Percentiles rank a stretch among this genome's conserved stretches.
Conservation (phyloP, 2,888 invertebrate genomes). For the Dusona sp. region DNA sequence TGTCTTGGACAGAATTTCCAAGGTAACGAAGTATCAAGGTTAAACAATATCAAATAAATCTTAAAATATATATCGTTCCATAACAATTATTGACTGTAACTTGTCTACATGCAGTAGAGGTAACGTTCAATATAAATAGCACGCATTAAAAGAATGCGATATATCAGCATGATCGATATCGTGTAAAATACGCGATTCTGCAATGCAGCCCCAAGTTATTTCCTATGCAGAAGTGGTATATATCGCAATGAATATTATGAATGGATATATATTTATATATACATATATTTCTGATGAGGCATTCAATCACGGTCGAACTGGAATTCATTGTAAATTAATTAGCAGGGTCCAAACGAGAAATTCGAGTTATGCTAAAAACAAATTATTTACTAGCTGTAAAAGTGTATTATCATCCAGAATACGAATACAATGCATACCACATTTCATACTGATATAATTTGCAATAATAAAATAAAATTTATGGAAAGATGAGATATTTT, state of each 20-base stretch:
- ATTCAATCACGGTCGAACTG: conserved; percentile 21
- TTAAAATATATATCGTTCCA: background rate
- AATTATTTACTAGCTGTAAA: background rate
- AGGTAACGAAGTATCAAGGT: background rate
- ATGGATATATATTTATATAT: too few relatives aligned
- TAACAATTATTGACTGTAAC: background rate
- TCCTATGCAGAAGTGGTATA: background rate
- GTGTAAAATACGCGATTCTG: conserved; percentile 32
- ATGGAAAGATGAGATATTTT: background rate
- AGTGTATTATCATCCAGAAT: background rate
- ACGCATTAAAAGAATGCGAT: conserved; percentile 1
- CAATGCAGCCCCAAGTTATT: conserved; percentile 18
- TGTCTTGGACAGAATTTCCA: too few relatives aligned
- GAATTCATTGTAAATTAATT: conserved; percentile 30
- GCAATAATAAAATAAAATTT: background rate
- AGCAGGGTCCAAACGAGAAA: background rate
- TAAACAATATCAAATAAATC: background rate
- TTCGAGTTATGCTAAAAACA: background rate
- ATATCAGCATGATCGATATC: conserved; percentile 41
- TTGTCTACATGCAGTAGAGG: background rate
- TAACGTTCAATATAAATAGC: conserved; percentile 19
- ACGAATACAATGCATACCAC: background rate
- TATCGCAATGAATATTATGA: conserved; percentile 12
- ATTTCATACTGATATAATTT: background rate
- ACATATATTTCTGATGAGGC: conserved; percentile 2